phyloP scores from a whole-genome alignment of 2,888 invertebrate genomes.

The Trissolcus brochymenae region DNA sequence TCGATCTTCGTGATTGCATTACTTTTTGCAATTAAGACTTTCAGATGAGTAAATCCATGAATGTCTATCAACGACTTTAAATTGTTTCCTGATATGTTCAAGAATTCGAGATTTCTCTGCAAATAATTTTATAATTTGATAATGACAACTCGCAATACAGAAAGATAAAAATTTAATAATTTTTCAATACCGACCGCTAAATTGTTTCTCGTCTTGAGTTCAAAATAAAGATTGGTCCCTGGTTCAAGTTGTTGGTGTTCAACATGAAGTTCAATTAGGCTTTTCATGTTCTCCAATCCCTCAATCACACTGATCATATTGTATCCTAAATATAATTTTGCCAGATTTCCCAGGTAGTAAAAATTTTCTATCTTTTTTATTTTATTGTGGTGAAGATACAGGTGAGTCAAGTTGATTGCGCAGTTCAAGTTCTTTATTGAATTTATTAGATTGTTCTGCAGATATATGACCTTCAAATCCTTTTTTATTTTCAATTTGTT shows the following conservation, averaged over 20 bases:
- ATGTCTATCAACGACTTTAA: conserved; percentile 79
- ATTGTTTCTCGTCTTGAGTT: conserved; percentile 80
- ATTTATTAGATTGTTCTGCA: conserved; percentile 88
- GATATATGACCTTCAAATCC: conserved; percentile 82
- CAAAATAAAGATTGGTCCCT: conserved; percentile 82
- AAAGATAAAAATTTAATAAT: no score
- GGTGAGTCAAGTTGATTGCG: conserved; percentile 82
- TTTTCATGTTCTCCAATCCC: conserved; percentile 80
- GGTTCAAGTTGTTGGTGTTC: conserved; percentile 81
- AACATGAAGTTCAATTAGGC: conserved; percentile 82
- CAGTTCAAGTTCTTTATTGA: conserved; percentile 84
- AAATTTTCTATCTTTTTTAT: conserved; percentile 84
- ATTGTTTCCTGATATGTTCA: conserved; percentile 83
- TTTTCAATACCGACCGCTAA: conserved; percentile 73
- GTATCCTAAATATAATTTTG: conserved; percentile 86
- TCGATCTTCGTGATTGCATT: conserved; percentile 80
- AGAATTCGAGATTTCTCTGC: conserved; percentile 79
- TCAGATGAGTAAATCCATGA: conserved; percentile 72
- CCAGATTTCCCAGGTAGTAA: conserved; percentile 80
- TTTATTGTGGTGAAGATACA: conserved; percentile 87
- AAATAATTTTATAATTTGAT: no score
- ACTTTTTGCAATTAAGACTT: conserved; percentile 79
- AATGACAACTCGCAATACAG: no score
- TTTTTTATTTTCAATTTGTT: conserved; percentile 72
- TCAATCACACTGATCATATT: conserved; percentile 84